Conservation (phyloP, 2,888 invertebrate species). For the Galerucella calmariensis region DNA sequence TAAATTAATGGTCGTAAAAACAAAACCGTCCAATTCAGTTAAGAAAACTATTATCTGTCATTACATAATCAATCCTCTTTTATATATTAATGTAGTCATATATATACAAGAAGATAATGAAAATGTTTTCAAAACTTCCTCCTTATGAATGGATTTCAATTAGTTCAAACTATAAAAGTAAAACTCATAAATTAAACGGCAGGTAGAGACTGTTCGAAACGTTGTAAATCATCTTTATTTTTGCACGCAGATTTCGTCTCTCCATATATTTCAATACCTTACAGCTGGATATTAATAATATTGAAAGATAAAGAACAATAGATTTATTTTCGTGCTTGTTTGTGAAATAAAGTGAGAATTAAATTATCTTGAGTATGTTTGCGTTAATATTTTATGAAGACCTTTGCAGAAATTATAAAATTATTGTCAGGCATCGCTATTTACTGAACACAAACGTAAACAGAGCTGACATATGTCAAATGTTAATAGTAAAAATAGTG, state of each 20-base stretch:
- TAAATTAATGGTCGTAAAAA: not conserved
- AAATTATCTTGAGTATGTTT: too few relatives aligned
- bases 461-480: too few relatives aligned
- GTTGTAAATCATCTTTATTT: not conserved
- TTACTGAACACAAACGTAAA: too few relatives aligned
- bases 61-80: not conserved
- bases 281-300: slow-evolving; percentile 1
- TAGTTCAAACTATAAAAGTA: not conserved
- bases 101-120: not conserved
- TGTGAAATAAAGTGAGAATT: too few relatives aligned
- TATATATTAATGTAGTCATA: not conserved
- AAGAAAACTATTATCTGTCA: not conserved
- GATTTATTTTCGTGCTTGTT: not conserved
- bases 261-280: not conserved
- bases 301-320: not conserved
- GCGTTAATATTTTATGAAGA: too few relatives aligned
- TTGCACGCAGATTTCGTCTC: not conserved
- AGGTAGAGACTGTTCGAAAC: not conserved
- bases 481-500: too few relatives aligned
- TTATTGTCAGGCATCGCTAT: too few relatives aligned
- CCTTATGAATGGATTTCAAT: not conserved
- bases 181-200: not conserved
- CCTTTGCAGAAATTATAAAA: too few relatives aligned
- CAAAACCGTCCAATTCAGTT: not conserved
- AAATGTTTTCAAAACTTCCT: not conserved